Evolutionary conservation across 1,140 invertebrate genomes (phyloP).

Genomic region (Panulirus ornatus): DNA sequence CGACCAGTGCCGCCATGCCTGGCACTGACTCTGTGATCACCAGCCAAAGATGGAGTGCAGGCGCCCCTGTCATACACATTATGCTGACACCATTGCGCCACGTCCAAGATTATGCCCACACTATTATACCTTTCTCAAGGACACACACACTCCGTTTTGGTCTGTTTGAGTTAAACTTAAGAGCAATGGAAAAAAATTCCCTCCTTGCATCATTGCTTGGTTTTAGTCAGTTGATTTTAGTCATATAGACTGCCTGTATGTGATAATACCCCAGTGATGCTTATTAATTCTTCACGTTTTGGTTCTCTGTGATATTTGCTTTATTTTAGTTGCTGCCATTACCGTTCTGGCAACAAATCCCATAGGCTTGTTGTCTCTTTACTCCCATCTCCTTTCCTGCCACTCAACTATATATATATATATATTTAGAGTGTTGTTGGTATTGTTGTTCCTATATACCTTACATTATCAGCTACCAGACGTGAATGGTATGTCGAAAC

Average conservation of each 20-base stretch:
- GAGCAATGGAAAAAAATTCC: slow-evolving; percentile 68
- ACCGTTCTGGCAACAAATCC: slow-evolving; percentile 59
- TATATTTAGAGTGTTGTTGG: slow-evolving; percentile 74
- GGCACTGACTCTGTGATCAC: slow-evolving; percentile 72
- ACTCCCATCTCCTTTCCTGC: slow-evolving; percentile 69
- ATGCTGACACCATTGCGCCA: slow-evolving; percentile 54
- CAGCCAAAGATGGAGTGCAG: slow-evolving; percentile 73
- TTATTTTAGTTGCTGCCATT: slow-evolving; percentile 74
- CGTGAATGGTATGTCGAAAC: slow-evolving; percentile 73
- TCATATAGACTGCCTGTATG: slow-evolving; percentile 73
- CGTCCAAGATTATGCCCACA: slow-evolving; percentile 60
- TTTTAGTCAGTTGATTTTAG: slow-evolving; percentile 73
- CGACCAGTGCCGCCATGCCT: slow-evolving; percentile 54
- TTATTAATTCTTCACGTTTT: slow-evolving; percentile 73
- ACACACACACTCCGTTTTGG: slow-evolving; percentile 72
- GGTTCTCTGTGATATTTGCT: slow-evolving; percentile 74
- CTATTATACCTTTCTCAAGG: slow-evolving; percentile 55
- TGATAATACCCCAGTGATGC: slow-evolving; percentile 74
- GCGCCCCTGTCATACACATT: slow-evolving; percentile 37
- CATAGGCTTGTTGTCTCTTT: slow-evolving; percentile 67
- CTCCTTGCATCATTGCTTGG: slow-evolving; percentile 70
- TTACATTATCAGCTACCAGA: slow-evolving; percentile 70
- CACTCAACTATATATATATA: slow-evolving; percentile 73
- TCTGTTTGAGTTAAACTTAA: slow-evolving; percentile 64
- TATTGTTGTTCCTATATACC: slow-evolving; percentile 74